phyloP scores from a whole-genome alignment of 2,797 vertebrate species.

The Silurus lanzhouensis region DNA sequence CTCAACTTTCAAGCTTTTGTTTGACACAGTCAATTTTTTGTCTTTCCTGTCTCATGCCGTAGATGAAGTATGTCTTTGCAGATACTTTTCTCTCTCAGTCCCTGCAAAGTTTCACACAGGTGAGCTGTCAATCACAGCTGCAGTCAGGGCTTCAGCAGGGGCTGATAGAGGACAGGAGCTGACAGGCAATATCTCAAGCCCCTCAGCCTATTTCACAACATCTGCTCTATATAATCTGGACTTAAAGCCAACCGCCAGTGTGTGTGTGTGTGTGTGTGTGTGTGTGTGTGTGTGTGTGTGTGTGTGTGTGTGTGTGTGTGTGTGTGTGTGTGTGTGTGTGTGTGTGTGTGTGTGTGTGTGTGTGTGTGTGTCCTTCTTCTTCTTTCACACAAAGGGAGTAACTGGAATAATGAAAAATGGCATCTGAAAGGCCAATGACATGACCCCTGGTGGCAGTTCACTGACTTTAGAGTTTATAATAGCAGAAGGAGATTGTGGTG shows the following conservation, averaged over 20 bases:
- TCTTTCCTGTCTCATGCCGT: conserved; percentile 41
- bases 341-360: background rate
- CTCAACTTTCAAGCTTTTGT: conserved; percentile 42
- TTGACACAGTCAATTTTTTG: conserved; percentile 44
- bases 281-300: background rate
- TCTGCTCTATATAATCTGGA: conserved; percentile 32
- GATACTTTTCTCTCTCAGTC: conserved; percentile 28
- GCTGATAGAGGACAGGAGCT: conserved; percentile 35
- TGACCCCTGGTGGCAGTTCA: conserved; percentile 29
- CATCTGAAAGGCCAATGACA: conserved; percentile 33
- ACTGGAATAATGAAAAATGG: conserved; percentile 34
- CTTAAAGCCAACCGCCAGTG: conserved; percentile 20
- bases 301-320: background rate
- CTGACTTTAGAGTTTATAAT: conserved; percentile 13
- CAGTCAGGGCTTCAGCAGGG: conserved; percentile 29
- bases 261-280: too few relatives aligned
- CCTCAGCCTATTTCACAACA: conserved; percentile 27
- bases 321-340: too few relatives aligned
- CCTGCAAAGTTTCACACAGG: conserved; percentile 43
- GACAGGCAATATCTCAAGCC: conserved; percentile 53
- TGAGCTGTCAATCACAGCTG: conserved; percentile 55
- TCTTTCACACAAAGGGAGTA: conserved; percentile 5
- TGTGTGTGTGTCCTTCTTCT: background rate
- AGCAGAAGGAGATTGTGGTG: conserved; percentile 10
- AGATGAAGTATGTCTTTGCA: conserved; percentile 44